These are phyloP conservation scores for Pluvialis apricaria DNA, from an alignment of 2,113 vertebrate genomes.

Conservation along the genomic window DNA sequence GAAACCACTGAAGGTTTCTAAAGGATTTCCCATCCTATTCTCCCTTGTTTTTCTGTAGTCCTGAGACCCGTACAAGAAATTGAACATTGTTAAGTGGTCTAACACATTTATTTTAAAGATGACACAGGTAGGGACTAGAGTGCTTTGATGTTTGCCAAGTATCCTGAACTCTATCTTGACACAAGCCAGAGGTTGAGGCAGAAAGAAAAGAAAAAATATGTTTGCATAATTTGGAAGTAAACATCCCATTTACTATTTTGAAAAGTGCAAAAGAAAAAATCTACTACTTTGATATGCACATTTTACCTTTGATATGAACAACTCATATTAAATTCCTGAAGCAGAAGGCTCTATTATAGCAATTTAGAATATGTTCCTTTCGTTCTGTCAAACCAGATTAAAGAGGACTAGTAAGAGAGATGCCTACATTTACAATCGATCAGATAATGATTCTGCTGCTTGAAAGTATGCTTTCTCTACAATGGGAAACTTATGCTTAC, in stretches of 20 bases:
- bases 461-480: not conserved
- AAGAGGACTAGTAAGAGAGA: not conserved
- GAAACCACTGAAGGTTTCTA: not conserved
- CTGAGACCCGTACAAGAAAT: not conserved
- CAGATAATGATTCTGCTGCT: not conserved
- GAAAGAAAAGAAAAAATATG: not conserved
- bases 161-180: not conserved
- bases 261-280: not conserved
- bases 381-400: slow-evolving; percentile 9
- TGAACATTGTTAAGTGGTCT: not conserved
- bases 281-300: not conserved
- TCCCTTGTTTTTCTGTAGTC: not conserved
- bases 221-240: not conserved
- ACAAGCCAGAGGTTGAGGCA: not conserved
- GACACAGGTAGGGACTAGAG: not conserved
- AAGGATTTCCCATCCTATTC: not conserved
- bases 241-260: not conserved
- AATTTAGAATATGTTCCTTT: slow-evolving; percentile 1
- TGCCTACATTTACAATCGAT: not conserved
- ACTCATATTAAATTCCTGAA: slow-evolving; percentile 1
- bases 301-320: slow-evolving; percentile 12
- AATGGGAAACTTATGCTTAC: not conserved
- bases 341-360: not conserved
- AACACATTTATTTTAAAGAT: not conserved
- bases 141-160: not conserved